A percentile compares a stretch with the other conserved stretches of the same genome.
These are phyloP conservation scores for Spizaetus ornatus DNA, from an alignment of 2,113 vertebrate species.

Conservation along the genomic window DNA sequence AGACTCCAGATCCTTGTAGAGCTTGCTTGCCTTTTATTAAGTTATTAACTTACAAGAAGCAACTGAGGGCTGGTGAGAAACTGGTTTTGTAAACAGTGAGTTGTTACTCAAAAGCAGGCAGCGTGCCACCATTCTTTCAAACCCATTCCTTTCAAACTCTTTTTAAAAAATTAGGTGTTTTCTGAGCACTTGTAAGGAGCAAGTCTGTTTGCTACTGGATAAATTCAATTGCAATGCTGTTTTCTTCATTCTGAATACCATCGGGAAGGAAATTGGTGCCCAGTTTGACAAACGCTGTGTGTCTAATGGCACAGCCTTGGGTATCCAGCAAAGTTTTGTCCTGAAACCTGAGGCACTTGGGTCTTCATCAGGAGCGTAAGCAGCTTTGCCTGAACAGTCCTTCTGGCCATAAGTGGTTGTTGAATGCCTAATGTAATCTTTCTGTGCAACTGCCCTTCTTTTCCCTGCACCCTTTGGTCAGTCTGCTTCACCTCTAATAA, in stretches of 20 bases:
- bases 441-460: neutral
- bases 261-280: neutral
- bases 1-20: neutral
- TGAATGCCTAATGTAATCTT: neutral
- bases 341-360: neutral
- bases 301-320: neutral
- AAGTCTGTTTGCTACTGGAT: neutral
- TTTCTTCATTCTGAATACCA: neutral
- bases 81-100: neutral
- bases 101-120: neutral
- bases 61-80: neutral
- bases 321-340: neutral
- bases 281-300: neutral
- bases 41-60: neutral
- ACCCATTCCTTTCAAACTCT: neutral
- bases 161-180: neutral
- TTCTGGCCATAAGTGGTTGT: neutral
- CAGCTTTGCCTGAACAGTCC: neutral
- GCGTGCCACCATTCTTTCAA: neutral
- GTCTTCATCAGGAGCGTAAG: neutral
- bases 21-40: neutral
- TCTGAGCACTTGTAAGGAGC: neutral
- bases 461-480: neutral
- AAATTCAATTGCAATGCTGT: neutral
- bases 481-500: neutral